phyloP scores from a whole-genome alignment of 2,888 invertebrate genomes.

The Coleophora flavipennella region DNA sequence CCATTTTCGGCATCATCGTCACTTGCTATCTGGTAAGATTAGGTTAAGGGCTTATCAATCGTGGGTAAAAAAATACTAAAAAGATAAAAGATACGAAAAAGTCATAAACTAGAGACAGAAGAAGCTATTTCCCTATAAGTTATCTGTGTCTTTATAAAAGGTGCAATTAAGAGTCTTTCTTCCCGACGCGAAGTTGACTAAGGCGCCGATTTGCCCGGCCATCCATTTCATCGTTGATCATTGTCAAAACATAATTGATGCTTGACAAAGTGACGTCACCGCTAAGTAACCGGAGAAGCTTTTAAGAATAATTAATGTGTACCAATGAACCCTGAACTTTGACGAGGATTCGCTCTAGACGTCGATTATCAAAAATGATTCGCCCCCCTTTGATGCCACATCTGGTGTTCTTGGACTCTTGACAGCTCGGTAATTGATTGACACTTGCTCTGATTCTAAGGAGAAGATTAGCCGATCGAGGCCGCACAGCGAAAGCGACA shows the following conservation, averaged over 20 bases:
- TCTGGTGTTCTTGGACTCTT: conserved; percentile 6
- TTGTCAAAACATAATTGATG: conserved; percentile 62
- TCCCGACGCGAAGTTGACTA: background rate
- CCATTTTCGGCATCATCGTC: no score
- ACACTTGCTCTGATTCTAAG: background rate
- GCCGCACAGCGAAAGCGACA: background rate
- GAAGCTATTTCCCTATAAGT: no score
- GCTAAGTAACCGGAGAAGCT: conserved; percentile 50
- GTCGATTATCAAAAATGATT: background rate
- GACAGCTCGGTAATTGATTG: background rate
- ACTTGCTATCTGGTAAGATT: no score
- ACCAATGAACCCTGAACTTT: conserved; percentile 25
- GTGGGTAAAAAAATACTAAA: no score
- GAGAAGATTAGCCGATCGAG: background rate
- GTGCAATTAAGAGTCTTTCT: background rate
- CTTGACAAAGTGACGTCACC: conserved; percentile 63
- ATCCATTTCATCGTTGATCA: conserved; percentile 54
- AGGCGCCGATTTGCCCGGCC: conserved; percentile 27
- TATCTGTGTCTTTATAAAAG: no score
- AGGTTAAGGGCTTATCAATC: no score
- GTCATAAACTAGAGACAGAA: no score
- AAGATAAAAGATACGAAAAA: no score
- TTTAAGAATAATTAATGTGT: conserved; percentile 62
- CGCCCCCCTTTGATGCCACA: conserved; percentile 5
- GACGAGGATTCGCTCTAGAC: conserved; percentile 19